A percentile compares a stretch with the other conserved stretches of the same genome.
Evolutionary conservation across 2,888 invertebrate genomes (phyloP).

Genomic region (Tenthredo distinguenda): DNA sequence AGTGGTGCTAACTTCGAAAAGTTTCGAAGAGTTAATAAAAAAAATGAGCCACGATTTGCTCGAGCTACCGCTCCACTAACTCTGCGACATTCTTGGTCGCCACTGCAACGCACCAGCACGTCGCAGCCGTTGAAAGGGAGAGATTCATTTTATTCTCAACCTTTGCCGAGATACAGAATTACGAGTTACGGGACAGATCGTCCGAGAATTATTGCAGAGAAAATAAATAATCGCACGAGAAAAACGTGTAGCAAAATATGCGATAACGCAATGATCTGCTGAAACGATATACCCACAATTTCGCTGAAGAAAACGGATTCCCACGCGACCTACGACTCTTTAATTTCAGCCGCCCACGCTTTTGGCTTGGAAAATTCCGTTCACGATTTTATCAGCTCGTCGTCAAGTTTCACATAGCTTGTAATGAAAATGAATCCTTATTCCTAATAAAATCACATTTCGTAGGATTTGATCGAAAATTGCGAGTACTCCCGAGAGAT

Average conservation of each 20-base stretch:
- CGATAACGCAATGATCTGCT: slow-evolving; percentile 48
- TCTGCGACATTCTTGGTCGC: slow-evolving; percentile 47
- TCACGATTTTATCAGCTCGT: slow-evolving; percentile 7
- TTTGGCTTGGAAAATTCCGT: slow-evolving; percentile 27
- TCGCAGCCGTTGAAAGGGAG: slow-evolving; percentile 47
- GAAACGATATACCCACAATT: slow-evolving; percentile 44
- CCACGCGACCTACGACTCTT: slow-evolving; percentile 35
- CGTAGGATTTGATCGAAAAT: slow-evolving; percentile 25
- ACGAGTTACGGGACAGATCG: slow-evolving; percentile 51
- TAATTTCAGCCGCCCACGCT: not conserved
- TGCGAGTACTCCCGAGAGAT: slow-evolving; percentile 34
- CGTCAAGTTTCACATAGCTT: not conserved
- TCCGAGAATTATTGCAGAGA: slow-evolving; percentile 47
- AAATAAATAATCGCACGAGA: slow-evolving; percentile 43
- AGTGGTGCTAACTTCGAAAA: slow-evolving; percentile 42
- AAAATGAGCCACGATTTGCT: slow-evolving; percentile 44
- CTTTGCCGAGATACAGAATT: slow-evolving; percentile 47
- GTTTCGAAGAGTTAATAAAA: slow-evolving; percentile 23
- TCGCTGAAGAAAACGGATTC: slow-evolving; percentile 16
- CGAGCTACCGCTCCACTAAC: slow-evolving; percentile 45
- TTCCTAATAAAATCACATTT: slow-evolving; percentile 29
- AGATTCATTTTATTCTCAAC: slow-evolving; percentile 51
- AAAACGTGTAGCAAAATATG: slow-evolving; percentile 38
- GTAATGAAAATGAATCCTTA: slow-evolving; percentile 13
- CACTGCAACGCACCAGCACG: slow-evolving; percentile 48